Evolutionary conservation across 2,888 invertebrate species (phyloP), one percentile per base, ranked within the genome.

Genomic region (Trichogramma dendrolimi): DNA sequence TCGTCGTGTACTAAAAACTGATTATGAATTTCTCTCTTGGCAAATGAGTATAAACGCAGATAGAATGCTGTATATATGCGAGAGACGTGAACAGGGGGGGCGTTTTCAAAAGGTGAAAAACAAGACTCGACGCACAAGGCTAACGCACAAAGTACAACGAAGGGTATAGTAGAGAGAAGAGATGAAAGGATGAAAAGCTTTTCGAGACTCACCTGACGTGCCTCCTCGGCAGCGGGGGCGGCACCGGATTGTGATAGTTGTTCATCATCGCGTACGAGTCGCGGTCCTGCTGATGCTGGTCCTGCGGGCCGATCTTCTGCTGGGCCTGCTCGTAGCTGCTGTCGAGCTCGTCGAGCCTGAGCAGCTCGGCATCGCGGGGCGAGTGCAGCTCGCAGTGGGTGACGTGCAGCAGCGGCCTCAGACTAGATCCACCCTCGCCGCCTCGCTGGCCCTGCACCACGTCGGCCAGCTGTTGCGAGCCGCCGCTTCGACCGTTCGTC

Each of bases 251-350:
- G 70, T 77, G 77, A 69, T 76, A 75, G 71, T 76, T 77, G 69
- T 76, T 77, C 69, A 79, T 78, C 79, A 79, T 79, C 60, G 77
- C 74, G 68, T 79, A 79, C 6, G 75, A 68, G 70, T 78, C 75
- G 59, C 73, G 69, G 43, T 73, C 68, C 61, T 68, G 68, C n/a
- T 64, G 67, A 55, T 67, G 66, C 61, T 69, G 69, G 10, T 65
- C 68, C 53, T 67, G 65, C 61, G 61, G 62, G 27, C 27, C 27
- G 55, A 64, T 63, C 53, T 67, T 65, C 61, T 69, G 68, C 50
- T 68, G 69, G 59, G 69, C 67, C 63, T 70, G 70, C 38, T 68
- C 67, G 56, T 69, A 76, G 69, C 76, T 72, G 58, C 69, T 73
- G 64, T 79, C 79, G 60, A 78, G 74, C 63, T 79, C 78, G 63